Evolutionary conservation across 2,797 vertebrate genomes (phyloP), one percentile per base, ranked within the genome.

Genomic region (Argentina silus): DNA sequence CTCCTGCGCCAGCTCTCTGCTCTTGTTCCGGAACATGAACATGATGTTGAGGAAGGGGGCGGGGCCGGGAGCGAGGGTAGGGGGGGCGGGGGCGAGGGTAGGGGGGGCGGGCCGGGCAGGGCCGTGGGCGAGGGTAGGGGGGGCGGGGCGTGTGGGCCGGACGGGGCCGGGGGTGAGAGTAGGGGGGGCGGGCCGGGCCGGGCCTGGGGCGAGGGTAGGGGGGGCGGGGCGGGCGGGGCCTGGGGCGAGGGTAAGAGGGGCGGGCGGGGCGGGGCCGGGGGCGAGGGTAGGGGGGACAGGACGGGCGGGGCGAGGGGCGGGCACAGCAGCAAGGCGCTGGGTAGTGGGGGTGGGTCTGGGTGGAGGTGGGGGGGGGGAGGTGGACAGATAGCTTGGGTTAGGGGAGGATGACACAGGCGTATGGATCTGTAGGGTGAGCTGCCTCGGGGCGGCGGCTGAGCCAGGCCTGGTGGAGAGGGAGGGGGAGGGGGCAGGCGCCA

Each of bases 11-110:
- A 81, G 36, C 67, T 85, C 70, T 60, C 70, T 70, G 67, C 82
- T 85, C 45, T 70, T 69, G 59, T 83, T 88, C 17, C 76, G 63
- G 57, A 72, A 92, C 81, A 88, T 51, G 51, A 85, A 85, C 68
- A 90, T 6, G 10, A 90, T 78, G 1, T 80, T 78, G 44, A 69
- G 63, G n/a, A n/a, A n/a, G 55, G 65, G 21, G 66, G 57, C 42
- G n/a, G 47, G 59, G 21, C 56, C 17, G 7, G 45, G 51, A 55
- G 67, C 48, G 12, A n/a, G 19, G 78, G 79, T 7, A 7, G n/a
- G 10, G 15, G n/a, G 19, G 23, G 2, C 65, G 0, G 64, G n/a
- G 9, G 75, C 51, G 2, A 74, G 70, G 21, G 48, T 8, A 0
- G 7, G n/a, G 53, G 48, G 11, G 50, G 61, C 45, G 50, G 70